These are phyloP conservation scores for Luperina testacea DNA, from an alignment of 2,888 invertebrate species.

Conservation along the genomic window DNA sequence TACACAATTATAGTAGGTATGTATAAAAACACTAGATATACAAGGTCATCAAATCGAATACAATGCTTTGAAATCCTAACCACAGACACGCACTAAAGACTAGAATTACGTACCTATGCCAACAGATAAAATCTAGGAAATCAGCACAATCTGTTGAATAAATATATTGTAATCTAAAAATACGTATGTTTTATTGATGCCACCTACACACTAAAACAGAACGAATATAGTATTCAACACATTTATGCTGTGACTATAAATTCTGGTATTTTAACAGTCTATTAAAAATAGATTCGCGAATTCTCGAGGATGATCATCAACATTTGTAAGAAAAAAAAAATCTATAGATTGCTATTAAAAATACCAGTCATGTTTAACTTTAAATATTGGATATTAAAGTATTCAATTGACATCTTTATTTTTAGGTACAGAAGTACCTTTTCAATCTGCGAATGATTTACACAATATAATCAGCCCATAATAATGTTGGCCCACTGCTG, in stretches of 20 bases:
- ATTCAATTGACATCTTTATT: constrained; percentile 9
- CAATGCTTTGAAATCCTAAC: background rate
- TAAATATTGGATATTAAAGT: background rate
- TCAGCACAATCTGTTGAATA: background rate
- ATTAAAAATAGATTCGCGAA: background rate
- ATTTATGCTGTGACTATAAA: constrained; percentile 20
- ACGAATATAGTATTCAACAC: background rate
- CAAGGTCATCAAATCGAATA: background rate
- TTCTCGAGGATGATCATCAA: constrained; percentile 15
- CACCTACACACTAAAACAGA: background rate
- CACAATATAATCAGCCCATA: background rate
- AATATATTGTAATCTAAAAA: background rate
- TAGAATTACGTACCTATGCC: background rate
- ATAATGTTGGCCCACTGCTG: background rate
- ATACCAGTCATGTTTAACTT: background rate
- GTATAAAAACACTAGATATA: too few relatives aligned
- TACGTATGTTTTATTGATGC: background rate
- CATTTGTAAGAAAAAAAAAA: constrained; percentile 4
- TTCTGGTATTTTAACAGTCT: constrained; percentile 4
- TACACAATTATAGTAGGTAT: background rate
- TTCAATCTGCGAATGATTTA: background rate
- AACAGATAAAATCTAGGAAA: background rate
- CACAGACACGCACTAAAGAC: background rate
- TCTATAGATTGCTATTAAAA: constrained; percentile 7
- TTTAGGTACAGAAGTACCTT: background rate